phyloP scores from a whole-genome alignment of 2,888 invertebrate genomes.

The Pristionchus fissidentatus region DNA sequence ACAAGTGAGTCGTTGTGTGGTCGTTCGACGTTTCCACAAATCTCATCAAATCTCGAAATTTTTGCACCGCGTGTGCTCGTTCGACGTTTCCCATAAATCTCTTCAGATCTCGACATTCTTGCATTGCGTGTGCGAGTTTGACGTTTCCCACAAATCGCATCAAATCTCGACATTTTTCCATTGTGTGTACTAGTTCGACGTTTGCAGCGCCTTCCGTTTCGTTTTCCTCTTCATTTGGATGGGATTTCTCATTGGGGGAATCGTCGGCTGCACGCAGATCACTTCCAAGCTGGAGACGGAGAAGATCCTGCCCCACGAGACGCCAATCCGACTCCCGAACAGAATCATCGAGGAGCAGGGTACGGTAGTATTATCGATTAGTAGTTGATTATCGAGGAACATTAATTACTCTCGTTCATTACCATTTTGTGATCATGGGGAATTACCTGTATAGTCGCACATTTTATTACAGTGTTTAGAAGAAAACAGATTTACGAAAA shows the following conservation, averaged over 20 bases:
- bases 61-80: not conserved
- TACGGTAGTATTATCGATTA: slow-evolving; percentile 13
- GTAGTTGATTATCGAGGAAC: not conserved
- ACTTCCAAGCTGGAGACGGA: slow-evolving; percentile 65
- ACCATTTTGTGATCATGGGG: no score
- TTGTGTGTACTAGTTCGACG: not conserved
- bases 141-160: no score
- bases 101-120: no score
- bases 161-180: no score
- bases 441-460: no score
- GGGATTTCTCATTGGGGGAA: slow-evolving; percentile 6
- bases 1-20: slow-evolving; percentile 22
- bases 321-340: slow-evolving; percentile 70
- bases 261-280: slow-evolving; percentile 1
- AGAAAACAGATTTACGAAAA: not conserved
- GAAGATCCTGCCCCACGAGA: slow-evolving; percentile 71
- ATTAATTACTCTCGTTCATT: no score
- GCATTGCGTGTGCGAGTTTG: not conserved
- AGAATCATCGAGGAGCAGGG: slow-evolving; percentile 66
- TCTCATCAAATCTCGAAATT: no score
- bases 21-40: not conserved
- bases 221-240: slow-evolving; percentile 50
- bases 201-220: slow-evolving; percentile 25
- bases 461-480: slow-evolving; percentile 1
- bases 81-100: slow-evolving; percentile 4